Conservation (phyloP, 35 echinoderm and acorn worm species). For the Acanthaster planci region DNA sequence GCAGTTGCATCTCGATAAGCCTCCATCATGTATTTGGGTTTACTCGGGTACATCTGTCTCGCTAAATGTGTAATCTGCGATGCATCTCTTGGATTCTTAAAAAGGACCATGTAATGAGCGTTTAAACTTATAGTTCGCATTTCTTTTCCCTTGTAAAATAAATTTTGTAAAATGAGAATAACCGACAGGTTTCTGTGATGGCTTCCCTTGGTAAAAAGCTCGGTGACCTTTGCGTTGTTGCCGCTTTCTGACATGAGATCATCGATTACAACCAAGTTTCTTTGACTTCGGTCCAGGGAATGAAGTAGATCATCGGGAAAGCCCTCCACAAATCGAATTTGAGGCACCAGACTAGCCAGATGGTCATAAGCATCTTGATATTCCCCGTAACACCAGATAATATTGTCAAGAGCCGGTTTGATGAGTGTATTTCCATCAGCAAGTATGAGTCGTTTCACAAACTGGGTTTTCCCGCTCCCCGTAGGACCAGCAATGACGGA, state of each 20-base stretch:
- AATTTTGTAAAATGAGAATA: slow-evolving; percentile 60
- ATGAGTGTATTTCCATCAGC: slow-evolving; percentile 3
- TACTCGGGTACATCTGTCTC: slow-evolving; percentile 50
- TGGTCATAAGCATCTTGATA: slow-evolving; percentile 42
- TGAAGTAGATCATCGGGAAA: slow-evolving; percentile 35
- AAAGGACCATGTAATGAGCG: slow-evolving; percentile 57
- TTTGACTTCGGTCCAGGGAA: background rate
- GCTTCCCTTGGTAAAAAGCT: slow-evolving; percentile 49
- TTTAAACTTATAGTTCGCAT: no score
- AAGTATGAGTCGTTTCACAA: slow-evolving; percentile 35
- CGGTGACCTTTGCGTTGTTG: background rate
- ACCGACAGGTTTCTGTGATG: slow-evolving; percentile 67
- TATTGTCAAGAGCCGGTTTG: slow-evolving; percentile 27
- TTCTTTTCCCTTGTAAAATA: slow-evolving; percentile 63
- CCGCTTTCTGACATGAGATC: slow-evolving; percentile 45
- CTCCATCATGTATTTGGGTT: slow-evolving; percentile 42
- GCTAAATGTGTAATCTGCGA: slow-evolving; percentile 50
- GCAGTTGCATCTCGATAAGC: slow-evolving; percentile 32
- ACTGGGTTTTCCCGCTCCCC: slow-evolving; percentile 55
- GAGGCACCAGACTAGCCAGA: slow-evolving; percentile 14
- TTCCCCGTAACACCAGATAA: slow-evolving; percentile 75
- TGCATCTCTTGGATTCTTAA: no score
- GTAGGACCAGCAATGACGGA: slow-evolving; percentile 14
- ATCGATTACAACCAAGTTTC: slow-evolving; percentile 52
- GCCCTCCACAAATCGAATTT: slow-evolving; percentile 48